These are phyloP conservation scores for Cherax quadricarinatus DNA, from an alignment of 1,140 invertebrate genomes.

Conservation along the genomic window DNA sequence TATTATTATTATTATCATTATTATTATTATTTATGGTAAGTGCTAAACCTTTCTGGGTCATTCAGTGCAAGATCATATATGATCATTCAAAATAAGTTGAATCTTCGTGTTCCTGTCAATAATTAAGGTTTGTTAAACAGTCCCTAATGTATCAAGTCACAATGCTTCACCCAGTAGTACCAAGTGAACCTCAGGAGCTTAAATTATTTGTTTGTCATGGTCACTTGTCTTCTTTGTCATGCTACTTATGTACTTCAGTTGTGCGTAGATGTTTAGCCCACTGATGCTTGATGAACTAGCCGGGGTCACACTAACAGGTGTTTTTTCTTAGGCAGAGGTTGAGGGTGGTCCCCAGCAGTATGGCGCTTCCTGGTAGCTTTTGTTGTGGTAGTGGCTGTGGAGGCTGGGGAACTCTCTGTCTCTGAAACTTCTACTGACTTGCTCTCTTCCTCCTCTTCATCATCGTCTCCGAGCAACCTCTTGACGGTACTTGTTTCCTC, in stretches of 20 bases:
- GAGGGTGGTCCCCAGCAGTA: conserved; percentile 32
- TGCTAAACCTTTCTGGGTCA: too few species aligned
- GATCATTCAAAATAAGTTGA: too few species aligned
- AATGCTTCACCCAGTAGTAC: background rate
- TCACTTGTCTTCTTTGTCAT: background rate
- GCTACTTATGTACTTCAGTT: background rate
- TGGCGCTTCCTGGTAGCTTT: conserved; percentile 37
- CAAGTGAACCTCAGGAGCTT: background rate
- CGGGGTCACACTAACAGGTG: conserved; percentile 62
- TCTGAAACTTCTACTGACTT: background rate
- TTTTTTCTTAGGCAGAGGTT: conserved; percentile 60
- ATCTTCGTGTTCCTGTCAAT: too few species aligned
- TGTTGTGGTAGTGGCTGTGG: background rate
- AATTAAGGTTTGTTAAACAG: too few species aligned
- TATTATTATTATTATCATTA: too few species aligned
- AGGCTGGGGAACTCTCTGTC: conserved; percentile 3
- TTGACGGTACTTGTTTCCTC: conserved; percentile 54
- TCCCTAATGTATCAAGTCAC: background rate
- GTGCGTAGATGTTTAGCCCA: background rate
- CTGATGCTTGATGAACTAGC: background rate
- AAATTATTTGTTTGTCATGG: too few species aligned
- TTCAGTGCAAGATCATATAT: too few species aligned
- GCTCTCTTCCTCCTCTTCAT: conserved; percentile 44
- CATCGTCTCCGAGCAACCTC: conserved; percentile 53
- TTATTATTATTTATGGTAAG: too few species aligned